Percentiles rank a stretch among this genome's conserved stretches.
Conservation (phyloP, 64 coral and sea anemone genomes). For the Dendronephthya gigantea region DNA sequence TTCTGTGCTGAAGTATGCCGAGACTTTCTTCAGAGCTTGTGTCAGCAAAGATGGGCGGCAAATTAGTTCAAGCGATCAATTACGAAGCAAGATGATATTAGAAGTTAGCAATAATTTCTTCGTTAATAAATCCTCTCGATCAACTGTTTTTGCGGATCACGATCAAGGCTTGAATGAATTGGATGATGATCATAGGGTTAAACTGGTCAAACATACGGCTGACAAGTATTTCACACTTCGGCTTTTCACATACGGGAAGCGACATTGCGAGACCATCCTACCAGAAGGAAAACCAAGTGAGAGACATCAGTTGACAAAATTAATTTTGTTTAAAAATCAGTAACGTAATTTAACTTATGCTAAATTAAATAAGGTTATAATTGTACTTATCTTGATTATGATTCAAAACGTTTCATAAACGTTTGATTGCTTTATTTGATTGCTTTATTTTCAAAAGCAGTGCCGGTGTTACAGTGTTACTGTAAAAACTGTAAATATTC, state of each 20-base stretch:
- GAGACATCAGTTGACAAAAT: not conserved
- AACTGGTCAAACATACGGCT: too few species aligned
- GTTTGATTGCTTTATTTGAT: too few species aligned
- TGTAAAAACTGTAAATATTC: too few species aligned
- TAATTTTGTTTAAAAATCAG: not conserved
- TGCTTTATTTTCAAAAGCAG: too few species aligned
- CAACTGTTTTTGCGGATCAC: not conserved
- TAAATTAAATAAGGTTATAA: too few species aligned
- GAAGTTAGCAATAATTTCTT: not conserved
- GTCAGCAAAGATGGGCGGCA: not conserved
- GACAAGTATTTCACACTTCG: not conserved
- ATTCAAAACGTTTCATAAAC: too few species aligned
- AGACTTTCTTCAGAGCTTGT: not conserved
- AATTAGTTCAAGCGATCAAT: not conserved
- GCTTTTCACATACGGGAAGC: not conserved
- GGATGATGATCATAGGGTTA: not conserved
- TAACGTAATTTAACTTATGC: too few species aligned
- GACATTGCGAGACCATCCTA: not conserved
- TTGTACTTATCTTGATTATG: too few species aligned
- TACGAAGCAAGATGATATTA: not conserved
- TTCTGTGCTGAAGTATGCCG: not conserved
- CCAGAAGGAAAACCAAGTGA: not conserved
- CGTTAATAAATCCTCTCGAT: not conserved
- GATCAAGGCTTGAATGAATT: not conserved
- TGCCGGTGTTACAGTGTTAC: too few species aligned